Percentiles rank a stretch among this genome's conserved stretches.
phyloP scores from a whole-genome alignment of 2,797 vertebrate species.

The Cirrhinus mrigala region DNA sequence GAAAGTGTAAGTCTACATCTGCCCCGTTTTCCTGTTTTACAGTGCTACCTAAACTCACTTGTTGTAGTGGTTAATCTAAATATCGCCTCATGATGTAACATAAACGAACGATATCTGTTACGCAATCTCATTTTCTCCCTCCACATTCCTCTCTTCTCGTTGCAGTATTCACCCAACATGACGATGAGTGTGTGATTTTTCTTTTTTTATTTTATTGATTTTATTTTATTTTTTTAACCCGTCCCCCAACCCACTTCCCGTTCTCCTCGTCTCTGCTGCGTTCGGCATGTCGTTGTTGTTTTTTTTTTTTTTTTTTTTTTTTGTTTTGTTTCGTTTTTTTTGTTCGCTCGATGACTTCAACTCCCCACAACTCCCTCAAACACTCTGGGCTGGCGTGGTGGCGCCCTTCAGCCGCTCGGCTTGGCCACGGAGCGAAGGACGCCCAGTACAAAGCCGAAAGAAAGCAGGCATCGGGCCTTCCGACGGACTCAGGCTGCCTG shows the following conservation, averaged over 20 bases:
- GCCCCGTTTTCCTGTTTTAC: slow-evolving; percentile 41
- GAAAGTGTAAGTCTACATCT: slow-evolving; percentile 86
- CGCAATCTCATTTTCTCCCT: slow-evolving; percentile 56
- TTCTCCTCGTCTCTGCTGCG: slow-evolving; percentile 35
- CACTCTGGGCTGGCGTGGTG: slow-evolving; percentile 68
- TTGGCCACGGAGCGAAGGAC: slow-evolving; percentile 75
- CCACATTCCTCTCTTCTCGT: slow-evolving; percentile 71
- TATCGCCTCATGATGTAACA: background rate
- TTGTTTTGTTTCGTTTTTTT: no score
- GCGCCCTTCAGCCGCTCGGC: slow-evolving; percentile 74
- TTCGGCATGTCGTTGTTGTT: slow-evolving; percentile 25
- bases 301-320: background rate
- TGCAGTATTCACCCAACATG: slow-evolving; percentile 87
- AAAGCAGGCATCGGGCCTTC: slow-evolving; percentile 69
- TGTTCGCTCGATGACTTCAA: background rate
- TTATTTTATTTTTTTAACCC: slow-evolving; percentile 67
- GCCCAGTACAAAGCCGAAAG: slow-evolving; percentile 72
- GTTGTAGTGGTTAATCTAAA: background rate
- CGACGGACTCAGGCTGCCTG: slow-evolving; percentile 58
- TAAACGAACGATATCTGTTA: background rate
- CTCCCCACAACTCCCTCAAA: slow-evolving; percentile 18
- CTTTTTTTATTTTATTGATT: slow-evolving; percentile 76
- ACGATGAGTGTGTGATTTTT: slow-evolving; percentile 89
- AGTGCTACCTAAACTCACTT: background rate
- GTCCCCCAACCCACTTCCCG: slow-evolving; percentile 61